phyloP scores from a whole-genome alignment of 2,797 vertebrate genomes.

The Neoniphon sammara region DNA sequence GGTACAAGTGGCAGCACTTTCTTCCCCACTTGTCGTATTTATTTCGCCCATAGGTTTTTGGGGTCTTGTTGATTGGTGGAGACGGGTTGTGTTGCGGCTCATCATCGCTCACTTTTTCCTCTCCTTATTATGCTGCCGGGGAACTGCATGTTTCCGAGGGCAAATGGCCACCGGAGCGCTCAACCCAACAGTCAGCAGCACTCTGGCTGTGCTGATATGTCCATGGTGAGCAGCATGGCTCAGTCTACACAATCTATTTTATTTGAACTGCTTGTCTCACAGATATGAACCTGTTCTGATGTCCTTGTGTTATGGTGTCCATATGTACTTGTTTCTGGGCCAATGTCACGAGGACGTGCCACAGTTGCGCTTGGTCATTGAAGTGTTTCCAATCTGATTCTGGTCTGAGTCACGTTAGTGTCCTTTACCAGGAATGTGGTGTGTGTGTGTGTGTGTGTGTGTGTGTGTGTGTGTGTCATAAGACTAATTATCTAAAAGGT shows the following conservation, averaged over 20 bases:
- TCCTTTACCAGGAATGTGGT: too few relatives aligned
- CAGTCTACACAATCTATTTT: background rate
- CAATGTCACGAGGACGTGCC: background rate
- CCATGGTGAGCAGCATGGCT: too few relatives aligned
- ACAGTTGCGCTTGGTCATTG: too few relatives aligned
- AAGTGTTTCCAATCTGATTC: too few relatives aligned
- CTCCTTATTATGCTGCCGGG: background rate
- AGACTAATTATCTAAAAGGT: background rate
- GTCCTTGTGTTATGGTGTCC: background rate
- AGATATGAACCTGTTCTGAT: background rate
- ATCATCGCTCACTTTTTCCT: slow-evolving; percentile 1
- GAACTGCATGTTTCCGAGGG: slow-evolving; percentile 16
- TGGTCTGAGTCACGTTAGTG: too few relatives aligned
- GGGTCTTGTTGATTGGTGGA: slow-evolving; percentile 26
- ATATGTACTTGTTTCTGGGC: background rate
- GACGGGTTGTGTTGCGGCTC: background rate
- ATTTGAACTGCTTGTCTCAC: background rate
- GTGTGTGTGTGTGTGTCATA: background rate
- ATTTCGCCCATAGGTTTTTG: slow-evolving; percentile 39
- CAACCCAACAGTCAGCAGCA: slow-evolving; percentile 9
- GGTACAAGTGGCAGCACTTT: slow-evolving; percentile 20
- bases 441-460: too few relatives aligned
- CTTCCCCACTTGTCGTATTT: slow-evolving; percentile 21
- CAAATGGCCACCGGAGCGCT: background rate
- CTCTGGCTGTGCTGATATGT: slow-evolving; percentile 15